These are phyloP conservation scores for Lamellibrachia luymesi DNA, from an alignment of 1,140 invertebrate genomes.

Conservation along the genomic window DNA sequence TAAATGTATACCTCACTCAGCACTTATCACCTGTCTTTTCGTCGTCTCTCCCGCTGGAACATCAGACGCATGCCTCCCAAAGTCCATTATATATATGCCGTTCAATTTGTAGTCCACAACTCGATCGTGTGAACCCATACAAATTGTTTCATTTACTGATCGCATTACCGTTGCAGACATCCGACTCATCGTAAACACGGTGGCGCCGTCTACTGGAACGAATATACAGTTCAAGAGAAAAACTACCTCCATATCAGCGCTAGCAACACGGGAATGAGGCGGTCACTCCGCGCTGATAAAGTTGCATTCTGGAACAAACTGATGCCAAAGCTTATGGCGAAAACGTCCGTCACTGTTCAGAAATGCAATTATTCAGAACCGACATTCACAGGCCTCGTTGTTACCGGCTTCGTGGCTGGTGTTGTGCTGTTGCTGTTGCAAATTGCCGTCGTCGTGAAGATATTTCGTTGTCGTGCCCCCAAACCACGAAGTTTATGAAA, in stretches of 20 bases:
- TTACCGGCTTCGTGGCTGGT: not conserved
- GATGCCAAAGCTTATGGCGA: not conserved
- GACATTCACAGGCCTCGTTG: not conserved
- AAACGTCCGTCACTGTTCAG: not conserved
- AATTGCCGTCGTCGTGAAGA: not conserved
- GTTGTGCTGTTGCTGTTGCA: not conserved
- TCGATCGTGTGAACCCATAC: no score
- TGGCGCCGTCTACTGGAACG: not conserved
- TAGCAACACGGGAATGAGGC: not conserved
- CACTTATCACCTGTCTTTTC: no score
- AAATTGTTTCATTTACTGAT: no score
- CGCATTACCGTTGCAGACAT: not conserved
- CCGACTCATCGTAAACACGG: not conserved
- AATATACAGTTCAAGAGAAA: not conserved
- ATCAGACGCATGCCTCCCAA: no score
- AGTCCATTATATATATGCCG: no score
- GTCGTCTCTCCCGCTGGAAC: no score
- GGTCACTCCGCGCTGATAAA: slow-evolving; percentile 7
- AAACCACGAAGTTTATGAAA: not conserved
- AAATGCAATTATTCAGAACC: not conserved
- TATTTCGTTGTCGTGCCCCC: not conserved
- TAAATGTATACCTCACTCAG: no score
- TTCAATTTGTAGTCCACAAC: no score
- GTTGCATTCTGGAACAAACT: slow-evolving; percentile 13
- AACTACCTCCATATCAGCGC: slow-evolving; percentile 10